Evolutionary conservation across 2,797 vertebrate species (phyloP), one percentile per base, ranked within the genome.

Genomic region (Channallabes apus): DNA sequence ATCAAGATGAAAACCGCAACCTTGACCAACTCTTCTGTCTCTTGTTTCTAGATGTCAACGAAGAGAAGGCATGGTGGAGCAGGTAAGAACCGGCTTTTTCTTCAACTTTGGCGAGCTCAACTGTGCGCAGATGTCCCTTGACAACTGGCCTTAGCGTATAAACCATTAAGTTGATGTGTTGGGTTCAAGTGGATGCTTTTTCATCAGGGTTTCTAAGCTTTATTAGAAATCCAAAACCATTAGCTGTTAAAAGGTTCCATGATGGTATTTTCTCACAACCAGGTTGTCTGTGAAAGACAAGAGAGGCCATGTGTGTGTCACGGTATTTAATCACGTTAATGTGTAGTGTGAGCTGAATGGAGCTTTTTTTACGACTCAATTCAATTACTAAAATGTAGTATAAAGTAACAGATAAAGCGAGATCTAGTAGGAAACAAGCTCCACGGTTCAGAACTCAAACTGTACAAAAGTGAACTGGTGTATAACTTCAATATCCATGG

Each of bases 11-110:
- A 83, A 62, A 64, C 11, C 79, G 88, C 56, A 91, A 71, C 20
- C 51, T 22, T 86, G 86, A 32, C 80, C 82, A 27, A 24, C 81
- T 67, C 61, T 86, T 85, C 80, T 88, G 76, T 86, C 22, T 88
- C 51, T 86, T 91, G 46, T 90, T 84, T 92, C 90, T 72, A 96
- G 95, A 92, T 94, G 87, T 91, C 90, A 85, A 91, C 90, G 78
- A 94, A 92, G 91, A 93, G 89, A 91, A 93, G 85, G 85, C 88
- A 92, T 86, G 88, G 92, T 81, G 90, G 84, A n/a, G 89, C 94
- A 93, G 95, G 95, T 96, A 95, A 92, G 94, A 85, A 20, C 86
- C 46, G 51, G 59, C 82, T 84, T 59, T 84, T 59, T 82, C 11
- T 35, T 77, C 75, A 72, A 27, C 80, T 72, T 69, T 2, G 69